A percentile compares a stretch with the other conserved stretches of the same genome.
These are phyloP conservation scores for Ophioninae sp. DNA, from an alignment of 2,888 invertebrate species.

Conservation along the genomic window DNA sequence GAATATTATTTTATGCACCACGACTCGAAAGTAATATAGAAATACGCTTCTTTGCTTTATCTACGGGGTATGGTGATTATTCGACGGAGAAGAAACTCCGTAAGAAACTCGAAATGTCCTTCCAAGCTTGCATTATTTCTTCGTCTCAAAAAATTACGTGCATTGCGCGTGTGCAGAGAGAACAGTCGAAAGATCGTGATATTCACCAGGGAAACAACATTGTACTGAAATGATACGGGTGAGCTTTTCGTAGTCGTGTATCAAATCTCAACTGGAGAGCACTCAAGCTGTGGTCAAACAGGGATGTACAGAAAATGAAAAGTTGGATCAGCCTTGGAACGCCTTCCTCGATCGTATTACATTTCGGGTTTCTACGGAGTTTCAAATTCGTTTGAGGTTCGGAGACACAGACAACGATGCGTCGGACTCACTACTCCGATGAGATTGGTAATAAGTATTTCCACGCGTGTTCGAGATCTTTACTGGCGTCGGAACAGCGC, in stretches of 20 bases:
- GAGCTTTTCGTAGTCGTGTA: background rate
- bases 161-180: too few species aligned
- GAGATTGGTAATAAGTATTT: slow-evolving; percentile 76
- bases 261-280: background rate
- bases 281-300: too few species aligned
- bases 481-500: slow-evolving; percentile 77
- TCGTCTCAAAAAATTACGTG: background rate
- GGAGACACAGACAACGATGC: slow-evolving; percentile 10
- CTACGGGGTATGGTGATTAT: slow-evolving; percentile 52
- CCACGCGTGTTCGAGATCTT: slow-evolving; percentile 78
- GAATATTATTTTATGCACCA: slow-evolving; percentile 54
- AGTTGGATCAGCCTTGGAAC: too few species aligned
- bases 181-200: too few species aligned
- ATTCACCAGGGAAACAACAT: too few species aligned
- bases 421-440: slow-evolving; percentile 69
- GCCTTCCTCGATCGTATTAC: background rate
- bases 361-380: slow-evolving; percentile 37
- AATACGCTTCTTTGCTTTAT: slow-evolving; percentile 50
- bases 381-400: slow-evolving; percentile 35
- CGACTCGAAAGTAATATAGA: slow-evolving; percentile 60
- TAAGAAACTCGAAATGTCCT: slow-evolving; percentile 49
- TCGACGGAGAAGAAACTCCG: slow-evolving; percentile 37
- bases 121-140: background rate
- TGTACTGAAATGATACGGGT: background rate
- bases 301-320: too few species aligned